Percentiles rank a stretch among this genome's conserved stretches.
phyloP scores from a whole-genome alignment of 2,888 invertebrate genomes.

The Eupithecia subumbrata region DNA sequence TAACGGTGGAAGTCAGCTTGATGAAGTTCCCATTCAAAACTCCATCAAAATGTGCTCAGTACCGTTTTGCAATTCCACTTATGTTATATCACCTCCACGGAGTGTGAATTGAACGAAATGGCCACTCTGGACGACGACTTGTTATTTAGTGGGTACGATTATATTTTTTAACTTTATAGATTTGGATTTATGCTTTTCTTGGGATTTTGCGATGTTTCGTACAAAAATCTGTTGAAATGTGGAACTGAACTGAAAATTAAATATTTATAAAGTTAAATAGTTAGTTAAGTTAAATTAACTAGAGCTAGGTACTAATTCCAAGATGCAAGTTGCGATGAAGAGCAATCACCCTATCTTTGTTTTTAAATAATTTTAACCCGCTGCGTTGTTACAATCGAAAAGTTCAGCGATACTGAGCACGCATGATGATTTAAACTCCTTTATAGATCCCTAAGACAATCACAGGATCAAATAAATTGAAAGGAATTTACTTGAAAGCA shows the following conservation, averaged over 20 bases:
- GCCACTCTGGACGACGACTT: not conserved
- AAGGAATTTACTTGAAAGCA: slow-evolving; percentile 28
- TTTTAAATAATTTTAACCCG: too few species aligned
- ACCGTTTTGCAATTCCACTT: slow-evolving; percentile 31
- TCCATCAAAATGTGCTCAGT: slow-evolving; percentile 33
- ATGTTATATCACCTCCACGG: slow-evolving; percentile 22
- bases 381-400: not conserved
- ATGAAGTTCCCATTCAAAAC: slow-evolving; percentile 24
- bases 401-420: not conserved
- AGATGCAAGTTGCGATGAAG: too few species aligned
- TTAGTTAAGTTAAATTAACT: too few species aligned
- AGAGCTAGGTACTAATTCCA: not conserved
- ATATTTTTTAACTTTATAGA: not conserved
- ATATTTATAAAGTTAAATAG: too few species aligned
- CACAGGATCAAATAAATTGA: slow-evolving; percentile 1
- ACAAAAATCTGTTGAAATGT: not conserved
- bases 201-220: not conserved
- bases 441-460: not conserved
- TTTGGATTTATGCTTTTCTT: not conserved
- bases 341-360: too few species aligned
- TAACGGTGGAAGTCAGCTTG: slow-evolving; percentile 11
- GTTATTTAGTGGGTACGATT: not conserved
- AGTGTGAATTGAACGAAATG: slow-evolving; percentile 18
- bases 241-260: too few species aligned
- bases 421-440: not conserved